These are phyloP conservation scores for Pemphredon lugubris DNA, from an alignment of 2,888 invertebrate genomes.

Conservation along the genomic window DNA sequence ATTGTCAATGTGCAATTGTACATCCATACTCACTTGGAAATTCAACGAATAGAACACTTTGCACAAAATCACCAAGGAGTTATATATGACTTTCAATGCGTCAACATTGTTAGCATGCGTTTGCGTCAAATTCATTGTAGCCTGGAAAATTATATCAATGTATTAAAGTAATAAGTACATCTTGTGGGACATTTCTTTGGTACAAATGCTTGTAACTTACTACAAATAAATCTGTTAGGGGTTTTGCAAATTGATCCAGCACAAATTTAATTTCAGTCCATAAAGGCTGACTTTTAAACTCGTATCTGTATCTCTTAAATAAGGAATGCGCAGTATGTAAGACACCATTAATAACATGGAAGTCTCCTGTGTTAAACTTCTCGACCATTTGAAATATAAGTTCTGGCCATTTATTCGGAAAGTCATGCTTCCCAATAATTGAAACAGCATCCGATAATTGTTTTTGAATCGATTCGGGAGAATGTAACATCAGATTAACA, in stretches of 20 bases:
- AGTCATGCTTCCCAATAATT: constrained; percentile 97
- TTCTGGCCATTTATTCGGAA: constrained; percentile 97
- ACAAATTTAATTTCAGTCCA: constrained; percentile 99
- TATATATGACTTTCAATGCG: constrained; percentile 93
- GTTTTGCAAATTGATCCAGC: constrained; percentile 95
- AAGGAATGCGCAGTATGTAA: constrained; percentile 97
- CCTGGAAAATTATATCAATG: constrained; percentile 84
- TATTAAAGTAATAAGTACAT: too few species aligned
- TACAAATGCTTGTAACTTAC: too few species aligned
- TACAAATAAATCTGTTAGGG: constrained; percentile 94
- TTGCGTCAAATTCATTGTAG: constrained; percentile 91
- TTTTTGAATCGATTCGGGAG: constrained; percentile 94
- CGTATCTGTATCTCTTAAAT: constrained; percentile 97
- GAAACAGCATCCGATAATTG: constrained; percentile 98
- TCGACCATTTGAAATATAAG: constrained; percentile 96
- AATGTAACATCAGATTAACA: constrained; percentile 95
- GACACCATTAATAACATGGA: constrained; percentile 96
- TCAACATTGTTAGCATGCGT: constrained; percentile 90
- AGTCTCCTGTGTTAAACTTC: constrained; percentile 94
- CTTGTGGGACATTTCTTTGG: too few species aligned
- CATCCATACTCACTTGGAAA: constrained; percentile 86
- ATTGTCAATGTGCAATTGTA: background rate
- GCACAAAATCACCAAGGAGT: constrained; percentile 92
- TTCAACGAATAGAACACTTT: constrained; percentile 99
- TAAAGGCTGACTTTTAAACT: constrained; percentile 96